phyloP scores from a whole-genome alignment of 1,140 invertebrate genomes.

The Heterodera carotae region DNA sequence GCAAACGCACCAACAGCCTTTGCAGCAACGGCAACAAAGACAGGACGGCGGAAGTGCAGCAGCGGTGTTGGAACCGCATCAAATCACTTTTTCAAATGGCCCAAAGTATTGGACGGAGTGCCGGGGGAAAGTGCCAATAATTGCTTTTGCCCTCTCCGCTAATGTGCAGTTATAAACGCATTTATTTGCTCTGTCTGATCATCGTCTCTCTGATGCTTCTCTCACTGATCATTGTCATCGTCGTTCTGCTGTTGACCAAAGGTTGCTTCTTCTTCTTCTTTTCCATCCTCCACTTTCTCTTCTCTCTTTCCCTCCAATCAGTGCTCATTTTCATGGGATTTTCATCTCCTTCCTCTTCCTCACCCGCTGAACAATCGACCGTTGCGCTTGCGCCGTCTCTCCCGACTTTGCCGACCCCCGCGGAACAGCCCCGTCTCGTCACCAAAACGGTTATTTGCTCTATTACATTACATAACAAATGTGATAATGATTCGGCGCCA shows the following conservation, averaged over 20 bases:
- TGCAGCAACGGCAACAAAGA: not conserved
- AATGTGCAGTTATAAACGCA: constrained; percentile 31
- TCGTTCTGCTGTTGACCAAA: constrained; percentile 25
- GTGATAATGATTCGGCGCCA: too few relatives aligned
- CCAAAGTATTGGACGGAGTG: constrained; percentile 22
- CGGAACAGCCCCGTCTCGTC: constrained; percentile 10
- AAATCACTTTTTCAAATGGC: constrained; percentile 12
- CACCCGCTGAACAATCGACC: not conserved
- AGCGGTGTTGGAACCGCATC: not conserved
- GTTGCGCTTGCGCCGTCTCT: not conserved
- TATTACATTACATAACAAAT: not conserved
- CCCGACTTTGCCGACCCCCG: not conserved
- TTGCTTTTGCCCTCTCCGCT: too few relatives aligned
- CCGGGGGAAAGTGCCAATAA: not conserved
- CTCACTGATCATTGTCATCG: constrained; percentile 26
- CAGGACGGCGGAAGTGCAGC: constrained; percentile 8
- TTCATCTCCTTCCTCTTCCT: constrained; percentile 11
- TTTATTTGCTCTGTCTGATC: constrained; percentile 31
- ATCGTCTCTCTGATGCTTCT: constrained; percentile 26
- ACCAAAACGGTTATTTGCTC: constrained; percentile 1
- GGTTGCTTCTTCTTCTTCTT: not conserved
- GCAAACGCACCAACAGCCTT: constrained; percentile 15
- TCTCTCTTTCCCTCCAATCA: not conserved
- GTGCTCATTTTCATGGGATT: constrained; percentile 5
- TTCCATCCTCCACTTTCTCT: not conserved